These are phyloP conservation scores for Catonia carolina DNA, from an alignment of 2,888 invertebrate species.

Conservation along the genomic window DNA sequence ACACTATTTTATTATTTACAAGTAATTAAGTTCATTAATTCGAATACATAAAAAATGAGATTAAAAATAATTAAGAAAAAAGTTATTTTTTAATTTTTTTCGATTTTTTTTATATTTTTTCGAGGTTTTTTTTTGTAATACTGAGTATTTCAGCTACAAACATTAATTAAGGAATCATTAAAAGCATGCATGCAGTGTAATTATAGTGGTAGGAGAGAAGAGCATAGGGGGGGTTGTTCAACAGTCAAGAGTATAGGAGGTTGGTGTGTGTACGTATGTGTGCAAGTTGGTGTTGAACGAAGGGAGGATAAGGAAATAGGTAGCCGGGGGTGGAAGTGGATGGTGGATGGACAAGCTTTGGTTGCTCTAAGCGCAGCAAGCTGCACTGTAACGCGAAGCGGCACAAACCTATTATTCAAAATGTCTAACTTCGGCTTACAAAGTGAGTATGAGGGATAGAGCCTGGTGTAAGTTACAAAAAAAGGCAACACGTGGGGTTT, in stretches of 20 bases:
- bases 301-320: background rate
- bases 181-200: too few relatives aligned
- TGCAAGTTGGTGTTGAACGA: background rate
- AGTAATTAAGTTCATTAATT: too few relatives aligned
- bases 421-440: constrained; percentile 27
- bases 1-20: too few relatives aligned
- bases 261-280: background rate
- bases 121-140: too few relatives aligned
- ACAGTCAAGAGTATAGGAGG: constrained; percentile 6
- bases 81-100: background rate
- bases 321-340: background rate
- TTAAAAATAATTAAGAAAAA: too few relatives aligned
- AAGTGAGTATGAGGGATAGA: constrained; percentile 17
- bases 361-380: background rate
- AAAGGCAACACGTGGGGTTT: constrained; percentile 19
- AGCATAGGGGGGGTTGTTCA: constrained; percentile 4
- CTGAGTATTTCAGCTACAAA: too few relatives aligned
- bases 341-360: constrained; percentile 6
- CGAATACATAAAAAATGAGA: too few relatives aligned
- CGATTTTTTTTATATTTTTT: background rate
- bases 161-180: too few relatives aligned
- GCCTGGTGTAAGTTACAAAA: constrained; percentile 23
- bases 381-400: constrained; percentile 6
- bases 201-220: too few relatives aligned
- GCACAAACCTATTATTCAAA: constrained; percentile 28